A percentile compares a stretch with the other conserved stretches of the same genome.
Evolutionary conservation across 1,140 invertebrate genomes (phyloP).

Genomic region (Steinernema khuongi): DNA sequence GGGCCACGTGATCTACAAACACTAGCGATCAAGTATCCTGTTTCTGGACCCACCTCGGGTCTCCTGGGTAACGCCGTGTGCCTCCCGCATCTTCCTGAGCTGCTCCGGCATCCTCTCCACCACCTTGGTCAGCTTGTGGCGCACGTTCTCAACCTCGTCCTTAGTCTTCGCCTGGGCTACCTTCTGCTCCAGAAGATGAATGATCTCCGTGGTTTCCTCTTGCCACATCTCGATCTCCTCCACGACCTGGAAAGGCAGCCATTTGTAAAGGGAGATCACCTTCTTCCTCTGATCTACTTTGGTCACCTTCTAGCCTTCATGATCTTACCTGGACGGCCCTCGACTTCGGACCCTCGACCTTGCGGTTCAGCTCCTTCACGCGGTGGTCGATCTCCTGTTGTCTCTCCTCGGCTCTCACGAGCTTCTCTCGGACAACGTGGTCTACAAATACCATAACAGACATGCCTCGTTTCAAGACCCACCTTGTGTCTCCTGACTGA

Average conservation of each 20-base stretch:
- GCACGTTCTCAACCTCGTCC: slow-evolving; percentile 12
- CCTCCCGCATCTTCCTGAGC: background rate
- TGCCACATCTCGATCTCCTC: slow-evolving; percentile 43
- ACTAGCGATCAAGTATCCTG: background rate
- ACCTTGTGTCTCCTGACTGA: background rate
- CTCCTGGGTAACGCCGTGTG: background rate
- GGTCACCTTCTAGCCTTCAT: slow-evolving; percentile 22
- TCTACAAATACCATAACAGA: background rate
- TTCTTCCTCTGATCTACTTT: slow-evolving; percentile 18
- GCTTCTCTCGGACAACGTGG: background rate
- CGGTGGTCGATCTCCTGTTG: background rate
- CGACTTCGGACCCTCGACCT: too few relatives aligned
- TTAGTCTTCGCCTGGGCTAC: background rate
- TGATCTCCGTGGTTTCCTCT: slow-evolving; percentile 36
- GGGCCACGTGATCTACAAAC: background rate
- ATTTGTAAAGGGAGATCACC: background rate
- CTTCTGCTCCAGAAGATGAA: slow-evolving; percentile 22
- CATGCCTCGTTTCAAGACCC: too few relatives aligned
- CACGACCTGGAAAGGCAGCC: slow-evolving; percentile 9
- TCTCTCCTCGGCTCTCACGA: background rate
- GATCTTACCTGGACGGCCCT: background rate
- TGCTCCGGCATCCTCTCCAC: background rate
- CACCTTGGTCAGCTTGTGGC: slow-evolving; percentile 5
- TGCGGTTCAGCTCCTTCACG: background rate
- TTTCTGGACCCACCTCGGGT: too few relatives aligned